Conservation (phyloP, 1,140 invertebrate species). For the Macrosteles quadrilineatus region DNA sequence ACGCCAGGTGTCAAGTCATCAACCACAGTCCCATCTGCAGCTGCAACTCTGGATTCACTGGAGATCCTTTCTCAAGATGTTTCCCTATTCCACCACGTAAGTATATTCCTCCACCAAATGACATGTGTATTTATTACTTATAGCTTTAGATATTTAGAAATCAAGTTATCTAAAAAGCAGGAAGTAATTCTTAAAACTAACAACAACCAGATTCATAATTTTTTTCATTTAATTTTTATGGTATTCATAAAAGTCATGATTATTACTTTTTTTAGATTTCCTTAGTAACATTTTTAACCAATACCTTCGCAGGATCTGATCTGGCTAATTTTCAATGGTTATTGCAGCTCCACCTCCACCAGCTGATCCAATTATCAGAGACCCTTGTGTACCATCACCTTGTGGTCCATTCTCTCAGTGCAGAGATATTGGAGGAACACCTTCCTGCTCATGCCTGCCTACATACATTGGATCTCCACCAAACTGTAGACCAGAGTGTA, state of each 20-base stretch:
- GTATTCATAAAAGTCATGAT: too few species aligned
- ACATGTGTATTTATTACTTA: slow-evolving; percentile 14
- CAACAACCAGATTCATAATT: too few species aligned
- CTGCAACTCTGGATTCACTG: slow-evolving; percentile 47
- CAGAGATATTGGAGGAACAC: slow-evolving; percentile 48
- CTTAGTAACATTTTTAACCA: too few species aligned
- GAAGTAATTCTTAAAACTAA: too few species aligned
- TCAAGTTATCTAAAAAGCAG: slow-evolving; percentile 48
- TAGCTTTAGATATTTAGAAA: slow-evolving; percentile 35
- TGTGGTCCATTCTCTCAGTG: slow-evolving; percentile 59
- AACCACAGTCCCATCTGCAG: slow-evolving; percentile 54
- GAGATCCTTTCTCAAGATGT: slow-evolving; percentile 44
- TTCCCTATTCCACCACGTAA: slow-evolving; percentile 51
- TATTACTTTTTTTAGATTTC: too few species aligned
- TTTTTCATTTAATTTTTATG: too few species aligned
- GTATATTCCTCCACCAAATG: slow-evolving; percentile 5
- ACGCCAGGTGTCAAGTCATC: slow-evolving; percentile 52
- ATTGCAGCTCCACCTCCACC: slow-evolving; percentile 33
- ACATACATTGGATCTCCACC: slow-evolving; percentile 51
- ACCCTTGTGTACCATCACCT: slow-evolving; percentile 56
- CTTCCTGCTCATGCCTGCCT: slow-evolving; percentile 50
- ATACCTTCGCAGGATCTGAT: too few species aligned
- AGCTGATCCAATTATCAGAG: slow-evolving; percentile 37
- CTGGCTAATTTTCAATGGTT: too few species aligned
- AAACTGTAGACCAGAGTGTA: slow-evolving; percentile 54